Percentiles rank a stretch among this genome's conserved stretches.
Evolutionary conservation across 2,113 vertebrate genomes (phyloP).

Genomic region (Entomyzon cyanotis): DNA sequence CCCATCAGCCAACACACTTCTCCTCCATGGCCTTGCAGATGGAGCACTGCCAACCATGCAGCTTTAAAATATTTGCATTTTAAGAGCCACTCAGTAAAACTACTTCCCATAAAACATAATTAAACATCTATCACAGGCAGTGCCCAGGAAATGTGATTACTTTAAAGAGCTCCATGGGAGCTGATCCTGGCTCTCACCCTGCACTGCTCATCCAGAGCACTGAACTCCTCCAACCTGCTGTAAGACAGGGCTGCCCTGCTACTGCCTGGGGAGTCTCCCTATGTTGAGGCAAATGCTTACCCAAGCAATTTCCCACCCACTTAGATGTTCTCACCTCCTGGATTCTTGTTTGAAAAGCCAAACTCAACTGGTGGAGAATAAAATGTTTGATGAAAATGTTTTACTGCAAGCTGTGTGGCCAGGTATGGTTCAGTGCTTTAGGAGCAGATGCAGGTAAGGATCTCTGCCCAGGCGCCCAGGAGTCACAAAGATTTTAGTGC

Average conservation of each 20-base stretch:
- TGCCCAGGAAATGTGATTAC: neutral
- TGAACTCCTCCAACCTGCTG: neutral
- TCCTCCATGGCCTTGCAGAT: rapidly evolving
- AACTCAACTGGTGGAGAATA: neutral
- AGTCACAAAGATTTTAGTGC: neutral
- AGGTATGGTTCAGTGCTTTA: neutral
- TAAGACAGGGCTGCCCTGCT: neutral
- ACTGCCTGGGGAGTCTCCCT: neutral
- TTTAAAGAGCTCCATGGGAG: neutral
- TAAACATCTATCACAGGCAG: neutral
- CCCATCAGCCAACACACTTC: neutral
- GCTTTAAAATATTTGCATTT: neutral
- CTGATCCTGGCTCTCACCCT: neutral
- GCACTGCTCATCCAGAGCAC: neutral
- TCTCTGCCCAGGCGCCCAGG: neutral
- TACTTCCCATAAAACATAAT: neutral
- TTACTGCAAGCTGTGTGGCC: neutral
- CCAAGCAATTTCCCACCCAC: neutral
- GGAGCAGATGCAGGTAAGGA: neutral
- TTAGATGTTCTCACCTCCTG: neutral
- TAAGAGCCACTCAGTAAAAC: neutral
- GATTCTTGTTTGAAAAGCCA: neutral
- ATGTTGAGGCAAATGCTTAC: neutral
- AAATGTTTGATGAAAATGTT: neutral
- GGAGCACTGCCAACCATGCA: neutral